Conservation (phyloP, 2,888 invertebrate species). For the Netelia fuscicornis region DNA sequence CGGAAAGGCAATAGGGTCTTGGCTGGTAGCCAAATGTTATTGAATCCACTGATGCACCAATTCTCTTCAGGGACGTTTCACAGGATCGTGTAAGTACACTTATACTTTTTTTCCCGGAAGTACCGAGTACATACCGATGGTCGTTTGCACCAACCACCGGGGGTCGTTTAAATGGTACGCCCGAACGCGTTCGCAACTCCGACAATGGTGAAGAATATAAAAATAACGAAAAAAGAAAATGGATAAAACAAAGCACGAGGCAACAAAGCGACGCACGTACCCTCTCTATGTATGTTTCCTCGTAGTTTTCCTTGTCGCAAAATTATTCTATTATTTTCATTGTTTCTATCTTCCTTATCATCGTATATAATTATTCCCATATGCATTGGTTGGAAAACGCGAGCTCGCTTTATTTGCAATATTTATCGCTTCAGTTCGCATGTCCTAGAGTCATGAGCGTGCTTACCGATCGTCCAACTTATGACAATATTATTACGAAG, state of each 20-base stretch:
- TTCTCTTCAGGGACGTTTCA: constrained; percentile 18
- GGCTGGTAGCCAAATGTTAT: constrained; percentile 43
- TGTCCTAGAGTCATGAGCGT: not conserved
- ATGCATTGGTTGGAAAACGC: not conserved
- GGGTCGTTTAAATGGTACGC: constrained; percentile 41
- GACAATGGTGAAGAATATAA: not conserved
- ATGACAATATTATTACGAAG: not conserved
- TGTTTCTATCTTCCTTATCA: too few relatives aligned
- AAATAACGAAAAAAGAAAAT: not conserved
- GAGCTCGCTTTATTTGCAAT: not conserved
- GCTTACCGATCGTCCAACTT: not conserved
- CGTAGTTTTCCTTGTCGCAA: not conserved
- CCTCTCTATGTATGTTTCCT: not conserved
- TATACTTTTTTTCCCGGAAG: constrained; percentile 6
- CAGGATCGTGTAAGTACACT: constrained; percentile 29
- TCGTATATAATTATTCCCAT: not conserved
- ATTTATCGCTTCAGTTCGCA: not conserved
- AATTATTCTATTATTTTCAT: not conserved
- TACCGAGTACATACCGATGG: constrained; percentile 32
- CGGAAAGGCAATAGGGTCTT: constrained; percentile 32
- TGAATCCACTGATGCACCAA: constrained; percentile 39
- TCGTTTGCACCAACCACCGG: constrained; percentile 38
- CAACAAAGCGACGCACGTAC: not conserved
- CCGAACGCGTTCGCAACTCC: constrained; percentile 29
- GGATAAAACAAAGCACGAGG: not conserved